phyloP scores from a whole-genome alignment of 2,113 vertebrate species.

The Bos javanicus region DNA sequence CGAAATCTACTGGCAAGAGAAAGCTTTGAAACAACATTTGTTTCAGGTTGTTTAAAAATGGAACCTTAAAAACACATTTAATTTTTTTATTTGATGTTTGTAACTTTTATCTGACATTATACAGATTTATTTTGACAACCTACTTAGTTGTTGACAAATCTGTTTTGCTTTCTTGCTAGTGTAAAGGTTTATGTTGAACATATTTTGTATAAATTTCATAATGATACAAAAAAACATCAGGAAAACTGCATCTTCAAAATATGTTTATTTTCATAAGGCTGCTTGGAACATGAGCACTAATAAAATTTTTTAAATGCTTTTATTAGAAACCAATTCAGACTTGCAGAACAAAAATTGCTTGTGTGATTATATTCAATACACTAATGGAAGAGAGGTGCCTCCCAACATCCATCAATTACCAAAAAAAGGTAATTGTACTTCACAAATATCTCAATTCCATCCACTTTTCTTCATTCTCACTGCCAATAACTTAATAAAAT shows the following conservation, averaged over 20 bases:
- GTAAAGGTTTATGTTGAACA: conserved; percentile 10
- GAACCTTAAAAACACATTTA: background rate
- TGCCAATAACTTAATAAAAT: background rate
- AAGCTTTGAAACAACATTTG: background rate
- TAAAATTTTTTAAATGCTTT: background rate
- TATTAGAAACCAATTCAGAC: background rate
- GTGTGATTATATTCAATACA: background rate
- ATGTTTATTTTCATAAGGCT: background rate
- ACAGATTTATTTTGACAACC: conserved; percentile 55
- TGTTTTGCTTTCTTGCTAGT: conserved; percentile 19
- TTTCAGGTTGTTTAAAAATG: background rate
- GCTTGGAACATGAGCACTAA: background rate
- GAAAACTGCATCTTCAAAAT: conserved; percentile 15
- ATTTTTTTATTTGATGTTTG: background rate
- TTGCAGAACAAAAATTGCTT: background rate
- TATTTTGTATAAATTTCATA: conserved; percentile 36
- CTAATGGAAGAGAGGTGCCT: background rate
- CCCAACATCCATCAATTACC: background rate
- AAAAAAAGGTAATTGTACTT: background rate
- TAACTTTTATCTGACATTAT: conserved; percentile 37
- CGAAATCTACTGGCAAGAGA: background rate
- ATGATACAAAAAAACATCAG: conserved; percentile 22
- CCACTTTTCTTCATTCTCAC: background rate
- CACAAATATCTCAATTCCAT: background rate
- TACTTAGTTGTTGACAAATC: conserved; percentile 11